A percentile compares a stretch with the other conserved stretches of the same genome.
phyloP scores from a whole-genome alignment of 2,888 invertebrate species.

The Empis stercorea region DNA sequence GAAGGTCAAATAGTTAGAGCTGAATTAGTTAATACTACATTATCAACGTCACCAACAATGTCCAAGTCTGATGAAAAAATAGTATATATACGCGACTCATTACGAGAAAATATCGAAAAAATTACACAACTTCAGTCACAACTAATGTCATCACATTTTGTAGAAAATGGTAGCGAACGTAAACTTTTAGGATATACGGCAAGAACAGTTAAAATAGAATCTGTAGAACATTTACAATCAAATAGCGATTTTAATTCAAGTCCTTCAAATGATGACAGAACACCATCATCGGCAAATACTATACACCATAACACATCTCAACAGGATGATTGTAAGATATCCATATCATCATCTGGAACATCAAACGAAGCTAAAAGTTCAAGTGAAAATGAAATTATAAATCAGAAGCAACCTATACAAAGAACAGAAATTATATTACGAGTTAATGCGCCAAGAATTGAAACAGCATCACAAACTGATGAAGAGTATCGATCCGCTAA shows the following conservation, averaged over 20 bases:
- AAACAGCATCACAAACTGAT: slow-evolving; percentile 48
- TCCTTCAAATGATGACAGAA: no score
- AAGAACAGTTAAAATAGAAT: neutral
- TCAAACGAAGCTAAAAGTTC: neutral
- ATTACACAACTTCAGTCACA: slow-evolving; percentile 35
- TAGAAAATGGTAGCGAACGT: slow-evolving; percentile 19
- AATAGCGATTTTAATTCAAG: no score
- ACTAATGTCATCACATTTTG: slow-evolving; percentile 33
- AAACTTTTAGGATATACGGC: slow-evolving; percentile 16
- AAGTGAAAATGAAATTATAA: slow-evolving; percentile 24
- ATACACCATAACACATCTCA: no score
- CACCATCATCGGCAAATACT: neutral
- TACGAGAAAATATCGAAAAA: slow-evolving; percentile 35
- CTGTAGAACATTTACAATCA: neutral
- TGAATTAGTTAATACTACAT: slow-evolving; percentile 30
- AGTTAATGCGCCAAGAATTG: slow-evolving; percentile 47
- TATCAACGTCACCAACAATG: slow-evolving; percentile 15
- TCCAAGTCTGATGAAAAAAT: slow-evolving; percentile 18
- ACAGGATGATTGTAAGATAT: no score
- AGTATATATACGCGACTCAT: slow-evolving; percentile 29
- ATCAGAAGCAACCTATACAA: slow-evolving; percentile 35
- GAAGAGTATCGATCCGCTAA: slow-evolving; percentile 19
- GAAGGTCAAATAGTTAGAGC: slow-evolving; percentile 30
- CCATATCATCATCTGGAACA: no score
- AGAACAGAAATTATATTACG: slow-evolving; percentile 49